Percentiles rank a stretch among this genome's conserved stretches.
These are phyloP conservation scores for Marmota monax DNA, from an alignment of 2,113 vertebrate species.

Conservation along the genomic window DNA sequence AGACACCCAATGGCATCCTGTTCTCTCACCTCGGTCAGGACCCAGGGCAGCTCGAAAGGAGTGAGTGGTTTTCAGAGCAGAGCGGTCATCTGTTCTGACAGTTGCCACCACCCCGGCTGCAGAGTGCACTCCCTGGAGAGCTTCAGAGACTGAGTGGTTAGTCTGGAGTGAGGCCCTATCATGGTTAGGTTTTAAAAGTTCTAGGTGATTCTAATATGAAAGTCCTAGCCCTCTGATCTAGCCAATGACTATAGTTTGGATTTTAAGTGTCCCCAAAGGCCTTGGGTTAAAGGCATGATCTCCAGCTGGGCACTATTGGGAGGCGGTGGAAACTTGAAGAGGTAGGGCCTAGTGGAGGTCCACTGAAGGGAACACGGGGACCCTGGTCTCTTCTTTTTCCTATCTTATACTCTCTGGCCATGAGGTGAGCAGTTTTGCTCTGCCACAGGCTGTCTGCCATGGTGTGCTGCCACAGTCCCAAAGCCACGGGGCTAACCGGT, in stretches of 20 bases:
- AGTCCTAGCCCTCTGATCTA: not conserved
- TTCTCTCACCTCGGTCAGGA: not conserved
- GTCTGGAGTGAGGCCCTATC: not conserved
- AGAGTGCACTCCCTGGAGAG: not conserved
- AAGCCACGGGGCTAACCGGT: not conserved
- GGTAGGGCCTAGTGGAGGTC: not conserved
- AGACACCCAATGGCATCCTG: no score
- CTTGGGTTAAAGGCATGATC: not conserved
- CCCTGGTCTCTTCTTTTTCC: not conserved
- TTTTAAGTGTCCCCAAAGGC: not conserved
- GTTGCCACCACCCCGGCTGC: not conserved
- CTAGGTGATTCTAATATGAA: not conserved
- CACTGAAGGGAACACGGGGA: not conserved
- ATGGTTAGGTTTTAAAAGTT: not conserved
- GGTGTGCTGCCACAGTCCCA: not conserved
- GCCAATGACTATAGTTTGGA: not conserved
- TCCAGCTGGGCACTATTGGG: not conserved
- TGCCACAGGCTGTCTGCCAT: not conserved
- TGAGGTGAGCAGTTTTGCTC: not conserved
- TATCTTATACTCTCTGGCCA: not conserved
- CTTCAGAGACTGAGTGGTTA: not conserved
- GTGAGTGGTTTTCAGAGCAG: fast-evolving
- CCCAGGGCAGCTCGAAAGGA: not conserved
- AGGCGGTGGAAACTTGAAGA: not conserved
- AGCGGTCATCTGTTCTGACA: fast-evolving